Percentiles rank a stretch among this genome's conserved stretches.
Evolutionary conservation across 92 coral and sea anemone genomes (phyloP).

Genomic region (Micromussa lordhowensis): DNA sequence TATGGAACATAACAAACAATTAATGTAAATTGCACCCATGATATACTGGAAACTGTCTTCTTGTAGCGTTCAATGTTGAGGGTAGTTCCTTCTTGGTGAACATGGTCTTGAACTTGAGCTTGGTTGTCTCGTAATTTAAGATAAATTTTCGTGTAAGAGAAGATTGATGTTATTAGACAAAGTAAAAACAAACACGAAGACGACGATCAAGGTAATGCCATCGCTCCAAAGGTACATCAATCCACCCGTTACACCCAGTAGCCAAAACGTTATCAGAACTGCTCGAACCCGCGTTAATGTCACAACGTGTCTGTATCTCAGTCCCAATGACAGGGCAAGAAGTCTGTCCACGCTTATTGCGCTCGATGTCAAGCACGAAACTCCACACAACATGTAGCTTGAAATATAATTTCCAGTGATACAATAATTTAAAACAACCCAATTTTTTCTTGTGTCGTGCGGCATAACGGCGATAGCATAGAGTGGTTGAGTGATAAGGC

Average conservation of each 20-base stretch:
- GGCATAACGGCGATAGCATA: neutral
- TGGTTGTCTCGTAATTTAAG: neutral
- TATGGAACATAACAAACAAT: slow-evolving; percentile 1
- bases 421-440: too few relatives aligned
- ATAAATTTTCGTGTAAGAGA: neutral
- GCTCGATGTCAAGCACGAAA: neutral
- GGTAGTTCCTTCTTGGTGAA: too few relatives aligned
- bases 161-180: neutral
- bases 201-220: neutral
- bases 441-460: too few relatives aligned
- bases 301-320: neutral
- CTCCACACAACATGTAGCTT: neutral
- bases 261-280: neutral
- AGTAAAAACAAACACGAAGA: neutral
- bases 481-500: neutral
- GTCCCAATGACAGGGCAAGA: neutral
- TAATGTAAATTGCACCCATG: slow-evolving; percentile 9
- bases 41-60: slow-evolving; percentile 1
- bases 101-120: neutral
- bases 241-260: neutral
- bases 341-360: neutral
- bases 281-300: neutral
- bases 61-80: neutral
- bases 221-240: neutral
- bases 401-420: too few relatives aligned